Percentiles rank a stretch among this genome's conserved stretches.
Conservation (phyloP, 2,797 vertebrate species). For the Salmo trutta region DNA sequence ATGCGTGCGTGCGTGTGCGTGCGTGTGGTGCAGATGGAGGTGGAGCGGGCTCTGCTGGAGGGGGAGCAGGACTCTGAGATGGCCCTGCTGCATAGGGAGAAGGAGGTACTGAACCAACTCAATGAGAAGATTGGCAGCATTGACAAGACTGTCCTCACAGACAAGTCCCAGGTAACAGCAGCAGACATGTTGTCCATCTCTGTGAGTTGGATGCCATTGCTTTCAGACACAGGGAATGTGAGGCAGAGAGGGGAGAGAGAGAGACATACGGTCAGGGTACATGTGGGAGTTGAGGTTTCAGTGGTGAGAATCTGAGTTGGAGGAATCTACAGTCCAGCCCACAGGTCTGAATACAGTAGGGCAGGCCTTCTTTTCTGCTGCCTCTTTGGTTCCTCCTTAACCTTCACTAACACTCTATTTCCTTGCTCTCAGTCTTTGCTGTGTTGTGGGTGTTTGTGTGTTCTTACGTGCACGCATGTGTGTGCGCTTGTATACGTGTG, state of each 20-base stretch:
- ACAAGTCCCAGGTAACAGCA: constrained; percentile 84
- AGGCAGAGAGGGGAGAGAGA: background rate
- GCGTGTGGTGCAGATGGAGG: constrained; percentile 81
- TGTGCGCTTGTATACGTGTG: constrained; percentile 42
- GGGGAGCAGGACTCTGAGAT: constrained; percentile 92
- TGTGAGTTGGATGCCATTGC: background rate
- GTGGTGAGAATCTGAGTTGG: background rate
- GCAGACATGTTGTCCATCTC: background rate
- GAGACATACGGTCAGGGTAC: background rate
- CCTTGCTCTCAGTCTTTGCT: constrained; percentile 16
- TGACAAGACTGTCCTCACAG: constrained; percentile 79
- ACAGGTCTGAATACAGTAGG: background rate
- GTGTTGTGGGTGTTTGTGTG: constrained; percentile 2
- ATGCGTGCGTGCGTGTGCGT: background rate
- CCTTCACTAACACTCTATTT: background rate
- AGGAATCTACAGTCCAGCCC: background rate
- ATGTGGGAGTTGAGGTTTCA: background rate
- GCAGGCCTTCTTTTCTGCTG: background rate
- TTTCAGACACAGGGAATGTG: background rate
- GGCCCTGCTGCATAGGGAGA: constrained; percentile 87
- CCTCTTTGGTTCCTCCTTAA: background rate
- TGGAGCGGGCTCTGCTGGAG: constrained; percentile 93
- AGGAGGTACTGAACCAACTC: constrained; percentile 88
- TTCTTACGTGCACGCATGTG: constrained; percentile 58
- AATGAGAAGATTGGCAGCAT: constrained; percentile 84